Percentiles rank a stretch among this genome's conserved stretches.
Conservation (phyloP, 2,113 vertebrate species). For the Oreochromis tanganicae region DNA sequence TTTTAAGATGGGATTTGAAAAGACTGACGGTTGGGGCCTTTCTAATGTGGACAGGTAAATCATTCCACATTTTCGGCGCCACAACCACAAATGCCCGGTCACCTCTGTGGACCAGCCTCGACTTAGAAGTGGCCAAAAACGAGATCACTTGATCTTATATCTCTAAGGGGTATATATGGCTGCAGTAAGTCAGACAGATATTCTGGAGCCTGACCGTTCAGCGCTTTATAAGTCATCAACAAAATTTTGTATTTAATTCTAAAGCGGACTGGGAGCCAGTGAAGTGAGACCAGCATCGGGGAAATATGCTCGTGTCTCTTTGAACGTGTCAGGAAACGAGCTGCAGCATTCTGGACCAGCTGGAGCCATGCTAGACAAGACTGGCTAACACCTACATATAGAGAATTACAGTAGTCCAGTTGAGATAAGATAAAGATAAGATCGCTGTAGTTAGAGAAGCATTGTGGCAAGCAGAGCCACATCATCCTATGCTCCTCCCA, state of each 20-base stretch:
- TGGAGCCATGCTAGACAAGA: not conserved
- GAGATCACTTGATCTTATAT: not conserved
- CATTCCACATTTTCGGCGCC: not conserved
- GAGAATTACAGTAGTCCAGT: not conserved
- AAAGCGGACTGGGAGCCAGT: not conserved
- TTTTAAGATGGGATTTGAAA: not conserved
- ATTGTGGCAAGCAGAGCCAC: not conserved
- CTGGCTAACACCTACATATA: not conserved
- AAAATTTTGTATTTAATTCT: not conserved
- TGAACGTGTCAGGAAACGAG: not conserved
- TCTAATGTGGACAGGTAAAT: not conserved
- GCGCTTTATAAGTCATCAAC: not conserved
- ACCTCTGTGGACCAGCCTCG: not conserved
- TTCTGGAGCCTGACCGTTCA: not conserved
- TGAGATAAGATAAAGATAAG: not conserved
- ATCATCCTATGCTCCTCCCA: not conserved
- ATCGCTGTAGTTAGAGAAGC: not conserved
- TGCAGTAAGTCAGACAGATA: not conserved
- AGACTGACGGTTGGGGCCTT: not conserved
- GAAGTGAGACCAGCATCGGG: not conserved
- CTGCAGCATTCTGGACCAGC: not conserved
- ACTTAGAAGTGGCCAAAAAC: not conserved
- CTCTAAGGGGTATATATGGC: not conserved
- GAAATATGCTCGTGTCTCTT: not conserved
- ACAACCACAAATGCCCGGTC: not conserved